Base-by-base conservation (phyloP, 2,113 vertebrate genomes). In the Danionella cerebrum region DNA sequence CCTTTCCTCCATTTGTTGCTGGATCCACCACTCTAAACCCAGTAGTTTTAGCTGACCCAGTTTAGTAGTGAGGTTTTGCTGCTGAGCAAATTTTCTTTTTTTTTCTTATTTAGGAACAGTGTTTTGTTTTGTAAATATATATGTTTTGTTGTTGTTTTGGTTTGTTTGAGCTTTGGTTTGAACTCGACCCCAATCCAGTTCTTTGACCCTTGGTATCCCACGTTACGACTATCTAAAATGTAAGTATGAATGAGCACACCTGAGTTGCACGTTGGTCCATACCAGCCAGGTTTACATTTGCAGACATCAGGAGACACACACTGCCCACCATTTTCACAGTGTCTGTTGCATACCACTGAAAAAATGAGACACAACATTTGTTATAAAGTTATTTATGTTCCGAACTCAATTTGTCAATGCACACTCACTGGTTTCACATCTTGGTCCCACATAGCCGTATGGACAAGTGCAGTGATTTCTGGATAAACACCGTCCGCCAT, bases 301-400 rank as follows among this genome's bases (percentile, higher is more conserved):
- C 91, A 98, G 63, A 83, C 83, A 36, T 94, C 94, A 25, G 94
- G 93, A 58, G 85, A 80, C 33, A 92, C 75, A 59, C 93, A 96
- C 66, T 90, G 45, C 0, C 94, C 93, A 42, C 93, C 93, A 3
- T 97, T 93, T 77, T 98, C 93, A 83, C 93, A 97, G 76, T 96
- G 91, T 21, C 88, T 91, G 79, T 84, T 95, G 82, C 94, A 98
- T 80, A 97, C 87, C 92, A 95, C 95, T 97, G 36, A 36, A 42
- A 31, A 77, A 33, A 6, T 11, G 9, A 1, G 7, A 14, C 13
- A 35, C 24, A 67, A 41, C n/a, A n/a, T n/a, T 52, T 12, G 55
- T 31, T 35, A 47, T 31, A 2, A 29, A 65, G 6, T 38, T 22
- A 11, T 13, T 33, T 16, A 13, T 22, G 25, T 24, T 19, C 9